phyloP scores from a whole-genome alignment of 2,113 vertebrate species.

The Dasypus novemcinctus region DNA sequence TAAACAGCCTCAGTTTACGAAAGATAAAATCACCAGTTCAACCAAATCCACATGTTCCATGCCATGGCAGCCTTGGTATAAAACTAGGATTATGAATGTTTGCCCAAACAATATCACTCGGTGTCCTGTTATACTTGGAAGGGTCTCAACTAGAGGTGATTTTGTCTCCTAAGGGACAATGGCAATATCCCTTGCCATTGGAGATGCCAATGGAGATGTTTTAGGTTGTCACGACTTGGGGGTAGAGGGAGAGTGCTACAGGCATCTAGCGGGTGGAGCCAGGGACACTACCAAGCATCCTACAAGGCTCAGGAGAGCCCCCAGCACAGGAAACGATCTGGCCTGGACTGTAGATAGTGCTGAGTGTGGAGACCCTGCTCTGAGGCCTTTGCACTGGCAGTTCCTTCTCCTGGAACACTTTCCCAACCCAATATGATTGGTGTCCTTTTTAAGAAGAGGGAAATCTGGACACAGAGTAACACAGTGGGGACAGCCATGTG shows the following conservation, averaged over 20 bases:
- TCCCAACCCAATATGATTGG: no score
- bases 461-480: no score
- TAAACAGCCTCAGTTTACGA: neutral
- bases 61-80: neutral
- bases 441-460: no score
- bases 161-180: neutral
- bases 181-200: no score
- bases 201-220: neutral
- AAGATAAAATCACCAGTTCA: neutral
- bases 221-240: neutral
- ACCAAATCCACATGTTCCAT: rapidly evolving
- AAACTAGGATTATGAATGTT: neutral
- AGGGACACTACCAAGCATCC: no score
- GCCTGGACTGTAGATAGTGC: no score
- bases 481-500: no score
- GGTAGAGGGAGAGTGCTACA: neutral
- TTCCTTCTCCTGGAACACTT: neutral
- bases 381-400: no score
- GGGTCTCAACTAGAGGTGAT: no score
- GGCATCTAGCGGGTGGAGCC: neutral
- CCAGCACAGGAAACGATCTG: neutral
- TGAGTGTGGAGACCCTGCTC: neutral
- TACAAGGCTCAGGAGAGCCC: neutral
- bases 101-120: neutral
- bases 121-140: no score